A percentile compares a stretch with the other conserved stretches of the same genome.
These are phyloP conservation scores for Mungos mungo DNA, from an alignment of 2,113 vertebrate genomes.

Conservation along the genomic window DNA sequence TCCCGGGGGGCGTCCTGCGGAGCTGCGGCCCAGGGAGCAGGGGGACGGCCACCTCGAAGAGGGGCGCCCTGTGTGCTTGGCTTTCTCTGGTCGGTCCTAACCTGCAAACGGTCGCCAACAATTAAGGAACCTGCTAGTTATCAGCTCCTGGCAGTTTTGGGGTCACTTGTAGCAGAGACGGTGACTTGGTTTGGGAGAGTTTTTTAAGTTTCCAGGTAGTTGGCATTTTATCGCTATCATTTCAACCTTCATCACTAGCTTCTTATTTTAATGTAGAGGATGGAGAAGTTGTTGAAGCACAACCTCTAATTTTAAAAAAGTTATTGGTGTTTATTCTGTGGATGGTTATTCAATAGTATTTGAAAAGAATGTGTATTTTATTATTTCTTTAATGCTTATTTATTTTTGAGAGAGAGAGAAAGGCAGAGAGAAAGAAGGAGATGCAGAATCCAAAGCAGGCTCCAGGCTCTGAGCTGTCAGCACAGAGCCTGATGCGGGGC, in stretches of 20 bases:
- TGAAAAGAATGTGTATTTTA: background rate
- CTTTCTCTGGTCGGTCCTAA: background rate
- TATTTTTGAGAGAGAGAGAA: background rate
- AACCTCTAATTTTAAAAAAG: background rate
- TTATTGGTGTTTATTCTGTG: background rate
- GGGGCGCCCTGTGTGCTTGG: background rate
- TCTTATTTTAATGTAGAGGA: background rate
- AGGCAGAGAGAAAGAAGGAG: background rate
- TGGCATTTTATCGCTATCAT: background rate
- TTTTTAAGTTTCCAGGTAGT: background rate
- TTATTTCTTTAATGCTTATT: background rate
- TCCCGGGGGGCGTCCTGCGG: fast-evolving
- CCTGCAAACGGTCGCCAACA: background rate
- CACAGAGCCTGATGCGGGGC: background rate
- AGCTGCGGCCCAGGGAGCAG: background rate
- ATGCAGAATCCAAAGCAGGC: background rate
- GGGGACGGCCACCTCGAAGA: background rate
- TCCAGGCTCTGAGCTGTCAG: no score
- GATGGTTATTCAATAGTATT: background rate
- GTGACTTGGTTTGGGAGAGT: background rate
- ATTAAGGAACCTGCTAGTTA: background rate
- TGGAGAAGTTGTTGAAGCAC: background rate
- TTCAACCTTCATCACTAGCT: background rate
- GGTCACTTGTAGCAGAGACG: background rate
- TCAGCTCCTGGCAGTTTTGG: background rate